Evolutionary conservation across 2,888 invertebrate species (phyloP).

Genomic region (Ormia ochracea): DNA sequence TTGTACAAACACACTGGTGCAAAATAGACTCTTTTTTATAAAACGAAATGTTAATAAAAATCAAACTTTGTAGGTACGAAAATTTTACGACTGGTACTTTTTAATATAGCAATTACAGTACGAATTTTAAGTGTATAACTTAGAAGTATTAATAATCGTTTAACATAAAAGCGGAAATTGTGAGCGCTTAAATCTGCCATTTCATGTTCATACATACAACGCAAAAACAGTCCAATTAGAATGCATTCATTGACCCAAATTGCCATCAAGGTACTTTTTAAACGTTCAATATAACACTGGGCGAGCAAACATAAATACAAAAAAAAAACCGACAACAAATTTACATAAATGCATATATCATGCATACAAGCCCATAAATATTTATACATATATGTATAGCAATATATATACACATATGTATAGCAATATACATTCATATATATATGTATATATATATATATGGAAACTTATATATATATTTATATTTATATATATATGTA

Average conservation of each 20-base stretch:
- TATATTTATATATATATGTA: neutral
- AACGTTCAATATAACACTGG: constrained; percentile 24
- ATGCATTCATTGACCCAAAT: constrained; percentile 63
- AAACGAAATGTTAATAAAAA: too few species aligned
- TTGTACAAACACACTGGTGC: too few species aligned
- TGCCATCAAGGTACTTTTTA: constrained; percentile 46
- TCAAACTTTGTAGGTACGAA: too few species aligned
- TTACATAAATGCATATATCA: neutral
- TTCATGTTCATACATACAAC: neutral
- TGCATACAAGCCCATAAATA: neutral
- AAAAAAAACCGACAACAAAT: neutral
- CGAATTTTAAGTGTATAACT: too few species aligned
- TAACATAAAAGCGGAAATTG: neutral
- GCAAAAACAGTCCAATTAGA: constrained; percentile 51
- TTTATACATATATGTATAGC: neutral
- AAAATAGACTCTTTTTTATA: too few species aligned
- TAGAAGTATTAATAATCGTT: neutral
- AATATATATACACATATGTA: neutral
- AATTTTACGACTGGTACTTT: too few species aligned
- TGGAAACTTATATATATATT: neutral
- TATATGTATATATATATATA: neutral
- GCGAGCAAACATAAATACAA: constrained; percentile 13
- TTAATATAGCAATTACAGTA: too few species aligned
- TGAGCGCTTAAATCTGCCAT: neutral
- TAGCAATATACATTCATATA: neutral